Evolutionary conservation across 2,888 invertebrate genomes (phyloP), one percentile per base, ranked within the genome.

Genomic region (Rapana venosa): DNA sequence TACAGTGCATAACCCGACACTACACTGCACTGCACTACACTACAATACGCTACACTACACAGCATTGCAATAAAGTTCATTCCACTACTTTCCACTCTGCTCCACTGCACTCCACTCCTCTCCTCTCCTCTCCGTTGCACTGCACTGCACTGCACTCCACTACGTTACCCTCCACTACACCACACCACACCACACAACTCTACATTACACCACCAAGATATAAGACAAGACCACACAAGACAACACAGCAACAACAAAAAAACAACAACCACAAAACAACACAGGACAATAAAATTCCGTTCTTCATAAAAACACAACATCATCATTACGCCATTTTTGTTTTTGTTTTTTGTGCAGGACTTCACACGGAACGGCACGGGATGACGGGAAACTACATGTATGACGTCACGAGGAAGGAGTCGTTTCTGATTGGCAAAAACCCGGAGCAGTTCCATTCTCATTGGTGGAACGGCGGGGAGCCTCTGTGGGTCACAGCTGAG

Each of bases 401-500:
- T 83, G 95, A 95, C 90, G 91, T 90, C 26, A 83, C 87, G 15
- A 88, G 87, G 20, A 90, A 93, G 15, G 90, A 92, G 56, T 91
- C 91, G 20, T 94, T 95, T 56, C 87, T 92, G 30, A 92, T 92
- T 17, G 93, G 94, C 8, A 86, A 85, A 1, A 94, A 94, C 86
- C 87, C 91, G 1, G 93, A 93, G 32, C 92, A 94, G 87, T 92
- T 89, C 35, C 88, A 93, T 15, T 70, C 93, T 0, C 91, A 93
- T 86, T 95, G 96, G 96, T 96, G 95, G 95, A 92, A 96, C 35
- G 93, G 92, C 22, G 95, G 94, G 0, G 95, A 95, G 83, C 95
- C 96, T 0, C 88, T 96, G 26, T 96, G 95, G 95, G 92, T 95
- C 8, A 94, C 95, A 13, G 94, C 95, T 1, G 93, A 92, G 35